Evolutionary conservation across 2,797 vertebrate genomes (phyloP).

Genomic region (Pseudochirops corinnae): DNA sequence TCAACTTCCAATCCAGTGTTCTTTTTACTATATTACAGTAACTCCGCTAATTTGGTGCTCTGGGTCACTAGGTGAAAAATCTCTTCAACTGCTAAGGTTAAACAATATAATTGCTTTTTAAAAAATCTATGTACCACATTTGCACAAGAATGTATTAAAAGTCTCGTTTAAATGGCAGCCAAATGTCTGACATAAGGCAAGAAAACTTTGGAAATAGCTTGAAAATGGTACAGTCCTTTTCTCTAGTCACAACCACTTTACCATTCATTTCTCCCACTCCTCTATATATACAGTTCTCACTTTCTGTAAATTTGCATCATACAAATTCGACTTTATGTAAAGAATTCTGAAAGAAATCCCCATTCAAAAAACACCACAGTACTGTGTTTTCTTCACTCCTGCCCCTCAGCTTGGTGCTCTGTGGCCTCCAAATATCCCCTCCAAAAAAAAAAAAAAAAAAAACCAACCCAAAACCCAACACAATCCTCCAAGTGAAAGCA

Average conservation of each 20-base stretch:
- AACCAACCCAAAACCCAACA: no score
- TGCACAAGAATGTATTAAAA: neutral
- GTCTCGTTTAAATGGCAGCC: neutral
- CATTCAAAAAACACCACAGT: neutral
- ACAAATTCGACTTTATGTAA: neutral
- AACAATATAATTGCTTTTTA: neutral
- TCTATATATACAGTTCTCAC: neutral
- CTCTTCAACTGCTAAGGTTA: neutral
- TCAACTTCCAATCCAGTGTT: neutral
- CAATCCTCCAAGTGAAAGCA: neutral
- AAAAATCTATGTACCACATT: neutral
- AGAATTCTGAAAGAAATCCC: neutral
- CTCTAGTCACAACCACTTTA: neutral
- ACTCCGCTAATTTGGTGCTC: neutral
- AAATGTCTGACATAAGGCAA: neutral
- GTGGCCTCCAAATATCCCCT: neutral
- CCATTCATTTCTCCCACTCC: neutral
- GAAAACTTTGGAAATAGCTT: neutral
- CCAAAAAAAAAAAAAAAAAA: no score
- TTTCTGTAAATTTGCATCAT: neutral
- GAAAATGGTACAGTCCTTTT: neutral
- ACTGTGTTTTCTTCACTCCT: neutral
- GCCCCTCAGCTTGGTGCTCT: neutral
- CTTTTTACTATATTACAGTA: neutral
- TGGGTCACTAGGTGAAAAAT: neutral